phyloP scores from a whole-genome alignment of 2,888 invertebrate species.

The Serrognathus titanus region DNA sequence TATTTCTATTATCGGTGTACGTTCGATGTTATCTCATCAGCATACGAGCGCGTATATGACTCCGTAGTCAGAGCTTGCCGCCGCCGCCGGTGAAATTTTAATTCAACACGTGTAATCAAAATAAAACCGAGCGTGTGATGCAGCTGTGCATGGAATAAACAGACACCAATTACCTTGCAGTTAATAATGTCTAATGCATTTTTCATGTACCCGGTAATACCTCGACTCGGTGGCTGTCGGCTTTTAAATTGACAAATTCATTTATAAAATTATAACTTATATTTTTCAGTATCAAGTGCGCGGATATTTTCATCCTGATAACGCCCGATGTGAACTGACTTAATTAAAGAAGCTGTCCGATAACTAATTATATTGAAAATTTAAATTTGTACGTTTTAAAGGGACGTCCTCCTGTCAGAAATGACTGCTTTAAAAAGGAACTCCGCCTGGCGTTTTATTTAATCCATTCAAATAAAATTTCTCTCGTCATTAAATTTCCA shows the following conservation, averaged over 20 bases:
- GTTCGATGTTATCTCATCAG: conserved; percentile 7
- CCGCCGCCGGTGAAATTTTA: conserved; percentile 11
- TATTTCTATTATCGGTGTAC: conserved; percentile 10
- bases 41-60: neutral
- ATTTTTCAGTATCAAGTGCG: too few species aligned
- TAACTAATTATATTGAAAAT: too few species aligned
- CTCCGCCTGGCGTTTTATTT: too few species aligned
- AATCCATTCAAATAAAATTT: too few species aligned
- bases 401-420: too few species aligned
- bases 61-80: neutral
- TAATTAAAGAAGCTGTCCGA: too few species aligned
- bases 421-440: too few species aligned
- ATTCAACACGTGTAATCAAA: conserved; percentile 15
- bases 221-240: neutral
- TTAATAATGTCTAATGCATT: conserved; percentile 18
- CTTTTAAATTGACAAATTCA: conserved; percentile 4
- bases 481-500: too few species aligned
- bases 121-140: conserved; percentile 15
- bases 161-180: conserved; percentile 14
- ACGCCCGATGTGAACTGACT: too few species aligned
- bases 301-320: too few species aligned
- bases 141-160: conserved; percentile 13
- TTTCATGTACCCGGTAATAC: conserved; percentile 12
- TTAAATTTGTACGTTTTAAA: too few species aligned
- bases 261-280: neutral